Percentiles rank a stretch among this genome's conserved stretches.
Evolutionary conservation across 1,140 invertebrate genomes (phyloP).

Genomic region (Magallana gigas): DNA sequence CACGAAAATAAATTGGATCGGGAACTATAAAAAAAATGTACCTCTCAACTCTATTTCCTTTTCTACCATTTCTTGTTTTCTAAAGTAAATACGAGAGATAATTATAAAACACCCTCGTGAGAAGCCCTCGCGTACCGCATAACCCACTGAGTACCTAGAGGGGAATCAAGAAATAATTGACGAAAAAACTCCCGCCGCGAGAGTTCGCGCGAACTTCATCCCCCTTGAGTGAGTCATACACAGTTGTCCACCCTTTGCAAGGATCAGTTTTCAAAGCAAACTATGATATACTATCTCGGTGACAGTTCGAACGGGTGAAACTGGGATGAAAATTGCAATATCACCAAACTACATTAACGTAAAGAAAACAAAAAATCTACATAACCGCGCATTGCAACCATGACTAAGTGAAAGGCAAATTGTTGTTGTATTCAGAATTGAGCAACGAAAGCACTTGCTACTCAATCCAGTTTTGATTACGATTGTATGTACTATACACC

Average conservation of each 20-base stretch:
- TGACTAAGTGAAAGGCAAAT: no score
- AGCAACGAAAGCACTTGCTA: no score
- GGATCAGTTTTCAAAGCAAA: slow-evolving; percentile 2
- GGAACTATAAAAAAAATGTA: background rate
- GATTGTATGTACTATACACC: no score
- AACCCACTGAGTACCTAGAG: slow-evolving; percentile 14
- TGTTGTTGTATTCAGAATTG: no score
- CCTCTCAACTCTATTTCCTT: slow-evolving; percentile 18
- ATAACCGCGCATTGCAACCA: no score
- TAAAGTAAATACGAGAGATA: slow-evolving; percentile 24
- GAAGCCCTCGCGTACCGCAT: background rate
- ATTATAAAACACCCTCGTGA: slow-evolving; percentile 17
- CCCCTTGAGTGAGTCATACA: background rate
- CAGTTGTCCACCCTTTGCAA: slow-evolving; percentile 9
- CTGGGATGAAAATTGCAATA: background rate
- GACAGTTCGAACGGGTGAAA: background rate
- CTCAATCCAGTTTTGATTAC: no score
- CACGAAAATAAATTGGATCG: slow-evolving; percentile 30
- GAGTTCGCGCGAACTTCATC: background rate
- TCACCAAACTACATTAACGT: background rate
- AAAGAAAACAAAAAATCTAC: no score
- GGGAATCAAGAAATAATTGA: background rate
- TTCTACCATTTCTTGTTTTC: slow-evolving; percentile 34
- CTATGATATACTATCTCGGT: background rate
- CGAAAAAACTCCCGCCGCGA: slow-evolving; percentile 1